Percentiles rank a stretch among this genome's conserved stretches.
phyloP scores from a whole-genome alignment of 2,113 vertebrate species.

The Sorex fumeus region DNA sequence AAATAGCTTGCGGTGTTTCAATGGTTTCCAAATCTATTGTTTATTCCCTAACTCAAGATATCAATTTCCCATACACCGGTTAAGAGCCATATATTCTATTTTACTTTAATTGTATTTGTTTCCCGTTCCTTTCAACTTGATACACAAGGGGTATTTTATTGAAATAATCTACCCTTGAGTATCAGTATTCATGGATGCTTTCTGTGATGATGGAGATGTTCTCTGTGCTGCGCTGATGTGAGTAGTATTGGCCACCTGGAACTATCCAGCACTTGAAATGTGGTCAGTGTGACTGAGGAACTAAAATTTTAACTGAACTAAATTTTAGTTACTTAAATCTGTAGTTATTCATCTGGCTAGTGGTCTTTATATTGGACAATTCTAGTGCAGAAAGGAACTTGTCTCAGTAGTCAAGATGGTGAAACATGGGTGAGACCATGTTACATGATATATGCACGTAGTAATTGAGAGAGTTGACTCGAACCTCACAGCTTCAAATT shows the following conservation, averaged over 20 bases:
- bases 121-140: background rate
- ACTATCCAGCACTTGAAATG: background rate
- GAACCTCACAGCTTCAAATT: background rate
- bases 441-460: background rate
- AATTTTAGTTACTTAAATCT: conserved; percentile 44
- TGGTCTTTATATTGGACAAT: background rate
- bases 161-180: background rate
- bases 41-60: conserved; percentile 18
- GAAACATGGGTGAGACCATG: background rate
- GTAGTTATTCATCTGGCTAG: background rate
- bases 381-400: background rate
- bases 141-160: background rate
- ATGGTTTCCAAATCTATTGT: background rate
- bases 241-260: background rate
- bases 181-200: background rate
- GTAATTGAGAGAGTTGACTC: background rate
- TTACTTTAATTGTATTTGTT: background rate
- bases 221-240: background rate
- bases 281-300: background rate
- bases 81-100: background rate
- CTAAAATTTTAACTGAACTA: conserved; percentile 5
- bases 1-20: background rate
- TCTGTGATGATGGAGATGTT: background rate
- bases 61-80: background rate
- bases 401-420: background rate